phyloP scores from a whole-genome alignment of 1,140 invertebrate species.

The Hylaeus volcanicus region DNA sequence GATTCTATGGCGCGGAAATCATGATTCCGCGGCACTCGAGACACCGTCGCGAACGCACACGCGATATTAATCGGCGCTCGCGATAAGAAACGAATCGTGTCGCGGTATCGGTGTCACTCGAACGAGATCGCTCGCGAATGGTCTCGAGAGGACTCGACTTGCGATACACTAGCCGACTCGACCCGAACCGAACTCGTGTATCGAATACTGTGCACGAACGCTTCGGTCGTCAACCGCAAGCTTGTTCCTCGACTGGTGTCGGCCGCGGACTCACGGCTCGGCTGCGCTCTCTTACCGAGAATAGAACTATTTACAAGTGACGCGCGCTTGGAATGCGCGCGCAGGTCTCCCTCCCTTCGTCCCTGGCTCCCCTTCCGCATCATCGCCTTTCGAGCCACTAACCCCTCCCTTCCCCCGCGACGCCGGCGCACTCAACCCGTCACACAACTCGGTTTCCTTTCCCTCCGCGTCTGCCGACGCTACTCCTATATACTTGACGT shows the following conservation, averaged over 20 bases:
- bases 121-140: background rate
- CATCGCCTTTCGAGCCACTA: background rate
- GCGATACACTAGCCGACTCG: constrained; percentile 27
- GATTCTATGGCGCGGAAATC: constrained; percentile 39
- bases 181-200: constrained; percentile 16
- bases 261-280: constrained; percentile 36
- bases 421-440: constrained; percentile 16
- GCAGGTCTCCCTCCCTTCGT: constrained; percentile 22
- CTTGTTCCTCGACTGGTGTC: constrained; percentile 46
- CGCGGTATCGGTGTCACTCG: background rate
- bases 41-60: constrained; percentile 19
- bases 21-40: constrained; percentile 39
- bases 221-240: constrained; percentile 20
- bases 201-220: constrained; percentile 6
- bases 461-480: constrained; percentile 15
- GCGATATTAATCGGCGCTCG: background rate
- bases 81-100: background rate
- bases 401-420: background rate
- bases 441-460: constrained; percentile 39
- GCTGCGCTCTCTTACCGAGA: constrained; percentile 54
- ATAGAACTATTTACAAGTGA: constrained; percentile 65
- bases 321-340: constrained; percentile 59
- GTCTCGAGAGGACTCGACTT: constrained; percentile 3
- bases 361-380: background rate
- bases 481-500: background rate